phyloP scores from a whole-genome alignment of 23 tunicate genomes.

The Styela plicata region DNA sequence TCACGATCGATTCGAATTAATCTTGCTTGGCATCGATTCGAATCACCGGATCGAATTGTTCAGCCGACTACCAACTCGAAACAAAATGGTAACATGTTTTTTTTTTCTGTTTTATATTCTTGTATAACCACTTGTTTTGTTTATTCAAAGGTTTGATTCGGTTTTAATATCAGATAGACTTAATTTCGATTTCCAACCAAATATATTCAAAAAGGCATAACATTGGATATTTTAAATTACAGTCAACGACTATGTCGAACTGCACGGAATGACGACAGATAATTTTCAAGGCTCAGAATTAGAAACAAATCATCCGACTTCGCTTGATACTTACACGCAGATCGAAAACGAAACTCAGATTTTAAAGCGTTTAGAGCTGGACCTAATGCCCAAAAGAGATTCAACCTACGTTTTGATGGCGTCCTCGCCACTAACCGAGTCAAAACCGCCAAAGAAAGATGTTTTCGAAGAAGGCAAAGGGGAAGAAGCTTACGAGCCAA shows the following conservation, averaged over 20 bases:
- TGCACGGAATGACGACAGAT: background rate
- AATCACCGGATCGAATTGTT: no score
- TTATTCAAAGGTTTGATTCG: background rate
- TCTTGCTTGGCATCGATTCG: no score
- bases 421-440: background rate
- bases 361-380: background rate
- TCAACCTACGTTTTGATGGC: background rate
- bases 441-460: no score
- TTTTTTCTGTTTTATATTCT: background rate
- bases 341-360: background rate
- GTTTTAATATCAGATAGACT: background rate
- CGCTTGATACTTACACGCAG: background rate
- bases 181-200: no score
- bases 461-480: background rate
- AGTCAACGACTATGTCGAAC: background rate
- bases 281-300: background rate
- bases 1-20: no score
- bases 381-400: background rate
- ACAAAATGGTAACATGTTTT: no score
- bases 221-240: no score
- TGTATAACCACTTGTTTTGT: no score
- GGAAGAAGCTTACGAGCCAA: background rate
- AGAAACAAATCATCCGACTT: background rate
- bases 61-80: no score
- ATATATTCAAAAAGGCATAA: no score